Evolutionary conservation across 2,797 vertebrate species (phyloP).

Genomic region (Etheostoma perlongum): DNA sequence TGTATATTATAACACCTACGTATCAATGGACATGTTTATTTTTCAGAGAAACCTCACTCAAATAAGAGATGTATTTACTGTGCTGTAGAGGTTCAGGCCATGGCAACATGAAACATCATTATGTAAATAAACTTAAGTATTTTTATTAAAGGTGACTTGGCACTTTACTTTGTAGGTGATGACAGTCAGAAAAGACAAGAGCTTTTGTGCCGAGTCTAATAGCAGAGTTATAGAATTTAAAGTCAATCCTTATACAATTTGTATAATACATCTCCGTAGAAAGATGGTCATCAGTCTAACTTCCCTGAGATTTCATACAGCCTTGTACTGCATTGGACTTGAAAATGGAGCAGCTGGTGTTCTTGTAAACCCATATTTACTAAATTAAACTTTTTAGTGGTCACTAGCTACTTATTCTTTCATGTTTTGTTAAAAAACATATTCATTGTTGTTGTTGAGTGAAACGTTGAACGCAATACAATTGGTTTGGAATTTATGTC

Average conservation of each 20-base stretch:
- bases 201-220: slow-evolving; percentile 16
- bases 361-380: not conserved
- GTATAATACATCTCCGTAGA: not conserved
- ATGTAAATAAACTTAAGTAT: slow-evolving; percentile 6
- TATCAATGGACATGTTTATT: too few species aligned
- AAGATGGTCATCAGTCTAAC: not conserved
- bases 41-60: not conserved
- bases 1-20: not conserved
- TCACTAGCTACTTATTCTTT: too few species aligned
- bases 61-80: not conserved
- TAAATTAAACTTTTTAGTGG: too few species aligned
- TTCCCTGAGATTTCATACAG: not conserved
- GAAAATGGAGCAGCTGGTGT: slow-evolving; percentile 1
- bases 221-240: slow-evolving; percentile 5
- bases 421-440: too few species aligned
- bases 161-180: slow-evolving; percentile 6
- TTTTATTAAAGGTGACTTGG: not conserved
- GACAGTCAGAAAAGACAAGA: not conserved
- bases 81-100: too few species aligned
- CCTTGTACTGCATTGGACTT: not conserved
- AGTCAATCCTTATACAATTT: slow-evolving; percentile 22
- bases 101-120: not conserved
- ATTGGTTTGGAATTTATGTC: too few species aligned
- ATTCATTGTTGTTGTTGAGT: too few species aligned
- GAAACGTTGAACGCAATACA: too few species aligned